Conservation (phyloP, 2,888 invertebrate species). For the Coelinius sp. region DNA sequence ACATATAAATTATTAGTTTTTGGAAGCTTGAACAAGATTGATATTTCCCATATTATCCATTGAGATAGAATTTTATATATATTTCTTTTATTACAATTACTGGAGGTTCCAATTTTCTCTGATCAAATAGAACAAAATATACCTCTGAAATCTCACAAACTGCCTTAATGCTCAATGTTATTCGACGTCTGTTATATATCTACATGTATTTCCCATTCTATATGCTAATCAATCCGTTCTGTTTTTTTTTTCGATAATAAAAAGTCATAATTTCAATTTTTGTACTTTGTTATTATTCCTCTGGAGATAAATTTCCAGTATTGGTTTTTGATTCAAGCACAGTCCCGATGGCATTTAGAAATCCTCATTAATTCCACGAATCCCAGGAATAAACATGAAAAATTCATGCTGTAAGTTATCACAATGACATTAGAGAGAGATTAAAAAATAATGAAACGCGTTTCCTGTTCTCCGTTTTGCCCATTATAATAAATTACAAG, state of each 20-base stretch:
- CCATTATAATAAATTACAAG: conserved; percentile 20
- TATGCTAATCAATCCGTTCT: not conserved
- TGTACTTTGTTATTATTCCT: not conserved
- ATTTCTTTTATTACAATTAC: too few species aligned
- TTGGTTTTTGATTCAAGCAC: not conserved
- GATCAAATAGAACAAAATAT: too few species aligned
- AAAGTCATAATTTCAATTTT: not conserved
- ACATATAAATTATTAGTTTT: too few species aligned
- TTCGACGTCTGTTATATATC: too few species aligned
- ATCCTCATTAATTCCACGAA: not conserved
- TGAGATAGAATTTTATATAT: too few species aligned
- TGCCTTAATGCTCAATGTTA: too few species aligned
- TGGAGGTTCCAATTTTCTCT: too few species aligned
- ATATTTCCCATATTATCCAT: too few species aligned
- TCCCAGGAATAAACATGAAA: not conserved
- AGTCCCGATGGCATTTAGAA: not conserved
- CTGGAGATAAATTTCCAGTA: not conserved
- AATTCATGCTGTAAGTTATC: not conserved
- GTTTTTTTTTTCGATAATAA: not conserved
- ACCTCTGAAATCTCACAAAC: too few species aligned
- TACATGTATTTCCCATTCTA: not conserved
- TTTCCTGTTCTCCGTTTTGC: not conserved
- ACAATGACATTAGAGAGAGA: conserved; percentile 5
- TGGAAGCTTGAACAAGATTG: too few species aligned
- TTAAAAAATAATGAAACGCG: conserved; percentile 17